phyloP scores from a whole-genome alignment of 2,113 vertebrate species.

The Epinephelus lanceolatus region DNA sequence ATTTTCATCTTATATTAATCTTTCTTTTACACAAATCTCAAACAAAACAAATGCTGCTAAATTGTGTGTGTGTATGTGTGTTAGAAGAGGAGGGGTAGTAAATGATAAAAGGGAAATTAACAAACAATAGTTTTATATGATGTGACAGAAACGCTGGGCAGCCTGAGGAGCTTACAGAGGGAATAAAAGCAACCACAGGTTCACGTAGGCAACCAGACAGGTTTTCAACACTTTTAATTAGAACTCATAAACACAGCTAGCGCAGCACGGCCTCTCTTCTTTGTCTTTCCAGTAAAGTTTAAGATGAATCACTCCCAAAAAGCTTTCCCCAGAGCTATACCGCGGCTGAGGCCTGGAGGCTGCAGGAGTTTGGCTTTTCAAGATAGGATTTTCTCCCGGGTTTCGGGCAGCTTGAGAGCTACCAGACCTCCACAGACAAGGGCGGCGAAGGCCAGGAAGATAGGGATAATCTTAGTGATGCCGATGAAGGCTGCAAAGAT shows the following conservation, averaged over 20 bases:
- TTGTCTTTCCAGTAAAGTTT: slow-evolving; percentile 44
- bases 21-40: slow-evolving; percentile 64
- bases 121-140: slow-evolving; percentile 52
- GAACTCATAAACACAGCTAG: slow-evolving; percentile 52
- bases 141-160: slow-evolving; percentile 53
- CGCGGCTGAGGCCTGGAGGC: slow-evolving; percentile 43
- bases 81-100: slow-evolving; percentile 20
- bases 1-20: slow-evolving; percentile 53
- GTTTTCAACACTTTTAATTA: slow-evolving; percentile 52
- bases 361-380: slow-evolving; percentile 83
- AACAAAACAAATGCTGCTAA: slow-evolving; percentile 49
- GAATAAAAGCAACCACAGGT: slow-evolving; percentile 66
- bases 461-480: slow-evolving; percentile 95
- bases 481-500: slow-evolving; percentile 96
- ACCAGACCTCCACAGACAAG: slow-evolving; percentile 94
- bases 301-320: slow-evolving; percentile 27
- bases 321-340: slow-evolving; percentile 14
- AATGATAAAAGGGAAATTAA: slow-evolving; percentile 47
- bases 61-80: slow-evolving; percentile 31
- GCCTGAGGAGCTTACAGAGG: slow-evolving; percentile 64
- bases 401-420: slow-evolving; percentile 94
- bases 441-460: slow-evolving; percentile 93
- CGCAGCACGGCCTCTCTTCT: slow-evolving; percentile 27
- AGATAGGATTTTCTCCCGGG: slow-evolving; percentile 94
- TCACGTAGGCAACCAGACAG: slow-evolving; percentile 71